Conservation (phyloP, 2,888 invertebrate species). For the Trichopoda pennipes region DNA sequence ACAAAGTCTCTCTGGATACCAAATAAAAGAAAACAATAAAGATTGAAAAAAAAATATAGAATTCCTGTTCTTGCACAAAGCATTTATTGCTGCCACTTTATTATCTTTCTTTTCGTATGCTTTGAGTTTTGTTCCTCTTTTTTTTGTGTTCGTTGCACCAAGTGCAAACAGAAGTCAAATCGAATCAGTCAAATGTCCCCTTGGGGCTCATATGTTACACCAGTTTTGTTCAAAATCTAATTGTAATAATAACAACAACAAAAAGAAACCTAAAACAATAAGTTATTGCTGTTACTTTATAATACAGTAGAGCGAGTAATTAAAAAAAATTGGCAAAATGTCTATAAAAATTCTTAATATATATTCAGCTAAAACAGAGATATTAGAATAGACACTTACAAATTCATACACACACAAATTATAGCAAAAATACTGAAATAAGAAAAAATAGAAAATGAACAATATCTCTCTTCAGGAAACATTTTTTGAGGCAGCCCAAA, state of each 20-base stretch:
- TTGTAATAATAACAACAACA: slow-evolving; percentile 30
- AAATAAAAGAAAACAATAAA: slow-evolving; percentile 14
- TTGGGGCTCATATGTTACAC: slow-evolving; percentile 67
- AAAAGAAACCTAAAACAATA: slow-evolving; percentile 20
- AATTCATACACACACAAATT: too few relatives aligned
- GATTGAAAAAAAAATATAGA: slow-evolving; percentile 23
- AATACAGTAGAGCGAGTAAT: slow-evolving; percentile 1
- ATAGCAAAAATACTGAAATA: too few relatives aligned
- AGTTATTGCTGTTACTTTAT: not conserved
- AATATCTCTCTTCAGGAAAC: too few relatives aligned
- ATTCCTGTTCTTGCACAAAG: slow-evolving; percentile 29
- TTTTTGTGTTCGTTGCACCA: slow-evolving; percentile 41
- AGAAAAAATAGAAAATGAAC: too few relatives aligned
- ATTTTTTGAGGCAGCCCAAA: too few relatives aligned
- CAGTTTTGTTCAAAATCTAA: slow-evolving; percentile 56
- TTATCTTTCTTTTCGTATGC: not conserved
- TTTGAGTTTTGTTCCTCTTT: not conserved
- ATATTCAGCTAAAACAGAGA: too few relatives aligned
- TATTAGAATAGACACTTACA: too few relatives aligned
- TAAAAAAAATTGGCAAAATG: not conserved
- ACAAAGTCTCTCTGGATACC: slow-evolving; percentile 31
- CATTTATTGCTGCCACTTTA: slow-evolving; percentile 17
- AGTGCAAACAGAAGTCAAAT: slow-evolving; percentile 71
- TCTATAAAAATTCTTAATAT: not conserved
- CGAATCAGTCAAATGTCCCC: slow-evolving; percentile 70